A percentile compares a stretch with the other conserved stretches of the same genome.
Conservation (phyloP, 2,888 invertebrate genomes). For the Lottia gigantea region DNA sequence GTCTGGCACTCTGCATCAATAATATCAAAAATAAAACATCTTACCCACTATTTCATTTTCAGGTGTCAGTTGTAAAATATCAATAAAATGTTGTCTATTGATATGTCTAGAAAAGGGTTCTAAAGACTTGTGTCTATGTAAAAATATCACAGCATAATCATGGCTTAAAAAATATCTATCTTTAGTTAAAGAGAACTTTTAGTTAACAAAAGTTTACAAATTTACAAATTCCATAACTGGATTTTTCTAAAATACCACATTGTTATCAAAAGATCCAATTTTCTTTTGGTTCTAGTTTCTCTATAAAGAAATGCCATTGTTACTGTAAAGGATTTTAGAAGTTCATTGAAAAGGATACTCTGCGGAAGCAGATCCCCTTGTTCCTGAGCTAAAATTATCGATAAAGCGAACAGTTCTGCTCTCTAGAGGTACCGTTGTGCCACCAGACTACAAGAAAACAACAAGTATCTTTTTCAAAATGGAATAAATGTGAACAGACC, state of each 20-base stretch:
- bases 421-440: constrained; percentile 95
- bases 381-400: constrained; percentile 98
- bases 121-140: constrained; percentile 88
- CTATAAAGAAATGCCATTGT: too few relatives aligned
- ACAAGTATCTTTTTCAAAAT: too few relatives aligned
- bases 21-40: neutral
- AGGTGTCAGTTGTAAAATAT: constrained; percentile 44
- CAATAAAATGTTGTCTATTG: constrained; percentile 33
- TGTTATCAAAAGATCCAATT: too few relatives aligned
- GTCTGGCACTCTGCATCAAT: too few relatives aligned
- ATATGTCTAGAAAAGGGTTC: constrained; percentile 93
- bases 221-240: too few relatives aligned
- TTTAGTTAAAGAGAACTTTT: neutral
- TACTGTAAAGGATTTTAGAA: neutral
- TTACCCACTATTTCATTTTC: constrained; percentile 18
- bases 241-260: too few relatives aligned
- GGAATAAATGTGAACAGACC: too few relatives aligned
- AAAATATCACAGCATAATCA: constrained; percentile 92
- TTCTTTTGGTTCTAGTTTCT: too few relatives aligned
- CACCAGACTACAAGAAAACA: constrained; percentile 79
- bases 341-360: constrained; percentile 77
- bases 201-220: too few relatives aligned
- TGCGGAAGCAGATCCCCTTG: constrained; percentile 91
- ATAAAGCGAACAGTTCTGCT: constrained; percentile 97
- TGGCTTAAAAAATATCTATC: constrained; percentile 79